Evolutionary conservation across 1,140 invertebrate genomes (phyloP).

Genomic region (Eueides isabella): DNA sequence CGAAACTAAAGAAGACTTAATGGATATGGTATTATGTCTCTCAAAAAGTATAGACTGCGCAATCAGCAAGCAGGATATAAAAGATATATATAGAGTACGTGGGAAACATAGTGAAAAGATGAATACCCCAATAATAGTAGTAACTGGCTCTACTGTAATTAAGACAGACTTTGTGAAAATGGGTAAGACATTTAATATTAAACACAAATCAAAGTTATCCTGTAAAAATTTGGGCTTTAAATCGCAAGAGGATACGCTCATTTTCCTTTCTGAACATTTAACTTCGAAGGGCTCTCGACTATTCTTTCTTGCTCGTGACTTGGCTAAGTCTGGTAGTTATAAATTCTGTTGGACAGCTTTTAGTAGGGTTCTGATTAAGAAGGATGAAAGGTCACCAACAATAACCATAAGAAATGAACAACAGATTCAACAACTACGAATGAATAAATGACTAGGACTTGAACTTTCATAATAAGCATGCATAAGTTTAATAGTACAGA

Average conservation of each 20-base stretch:
- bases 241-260: slow-evolving; percentile 13
- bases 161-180: slow-evolving; percentile 19
- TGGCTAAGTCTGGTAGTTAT: slow-evolving; percentile 17
- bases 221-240: slow-evolving; percentile 22
- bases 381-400: slow-evolving; percentile 13
- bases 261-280: slow-evolving; percentile 23
- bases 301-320: slow-evolving; percentile 17
- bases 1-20: no score
- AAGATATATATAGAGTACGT: slow-evolving; percentile 18
- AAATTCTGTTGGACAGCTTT: slow-evolving; percentile 24
- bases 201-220: slow-evolving; percentile 15
- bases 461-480: no score
- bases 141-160: slow-evolving; percentile 13
- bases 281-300: slow-evolving; percentile 5
- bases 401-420: slow-evolving; percentile 16
- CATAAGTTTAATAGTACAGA: no score
- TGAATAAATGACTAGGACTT: no score
- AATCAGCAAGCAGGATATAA: slow-evolving; percentile 8
- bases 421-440: background rate
- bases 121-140: slow-evolving; percentile 19
- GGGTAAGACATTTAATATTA: slow-evolving; percentile 16
- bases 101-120: slow-evolving; percentile 4
- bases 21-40: no score
- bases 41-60: no score
- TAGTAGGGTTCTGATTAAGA: slow-evolving; percentile 20